A percentile compares a stretch with the other conserved stretches of the same genome.
These are phyloP conservation scores for Acrossocheilus wenchowensis DNA, from an alignment of 2,797 vertebrate genomes.

Conservation along the genomic window DNA sequence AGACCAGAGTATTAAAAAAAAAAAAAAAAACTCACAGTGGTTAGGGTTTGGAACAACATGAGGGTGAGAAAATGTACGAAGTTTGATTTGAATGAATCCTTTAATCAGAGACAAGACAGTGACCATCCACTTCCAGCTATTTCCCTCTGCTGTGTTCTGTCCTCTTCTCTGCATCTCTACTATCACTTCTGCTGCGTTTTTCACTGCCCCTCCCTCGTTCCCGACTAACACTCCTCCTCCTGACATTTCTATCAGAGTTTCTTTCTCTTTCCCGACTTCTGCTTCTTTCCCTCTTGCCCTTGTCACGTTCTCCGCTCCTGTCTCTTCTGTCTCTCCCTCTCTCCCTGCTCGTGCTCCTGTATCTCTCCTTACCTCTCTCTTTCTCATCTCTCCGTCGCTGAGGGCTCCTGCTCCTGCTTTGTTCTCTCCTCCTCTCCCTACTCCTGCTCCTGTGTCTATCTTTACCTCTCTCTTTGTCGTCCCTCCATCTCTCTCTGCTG, in stretches of 20 bases:
- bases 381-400: slow-evolving; percentile 33
- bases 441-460: slow-evolving; percentile 58
- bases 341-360: slow-evolving; percentile 39
- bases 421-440: slow-evolving; percentile 53
- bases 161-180: slow-evolving; percentile 55
- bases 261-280: slow-evolving; percentile 16
- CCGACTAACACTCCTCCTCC: slow-evolving; percentile 17
- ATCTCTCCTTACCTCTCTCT: slow-evolving; percentile 31
- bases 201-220: slow-evolving; percentile 50
- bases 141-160: not conserved
- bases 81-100: not conserved
- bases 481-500: slow-evolving; percentile 49
- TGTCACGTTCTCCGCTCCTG: slow-evolving; percentile 10
- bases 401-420: slow-evolving; percentile 33
- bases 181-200: slow-evolving; percentile 39
- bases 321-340: slow-evolving; percentile 17
- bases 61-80: not conserved
- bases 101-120: not conserved
- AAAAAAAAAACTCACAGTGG: not conserved
- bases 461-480: slow-evolving; percentile 48
- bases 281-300: not conserved
- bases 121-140: not conserved
- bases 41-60: not conserved
- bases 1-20: not conserved
- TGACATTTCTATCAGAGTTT: slow-evolving; percentile 11